Evolutionary conservation across 2,888 invertebrate species (phyloP).

Genomic region (Oligia fasciuncula): DNA sequence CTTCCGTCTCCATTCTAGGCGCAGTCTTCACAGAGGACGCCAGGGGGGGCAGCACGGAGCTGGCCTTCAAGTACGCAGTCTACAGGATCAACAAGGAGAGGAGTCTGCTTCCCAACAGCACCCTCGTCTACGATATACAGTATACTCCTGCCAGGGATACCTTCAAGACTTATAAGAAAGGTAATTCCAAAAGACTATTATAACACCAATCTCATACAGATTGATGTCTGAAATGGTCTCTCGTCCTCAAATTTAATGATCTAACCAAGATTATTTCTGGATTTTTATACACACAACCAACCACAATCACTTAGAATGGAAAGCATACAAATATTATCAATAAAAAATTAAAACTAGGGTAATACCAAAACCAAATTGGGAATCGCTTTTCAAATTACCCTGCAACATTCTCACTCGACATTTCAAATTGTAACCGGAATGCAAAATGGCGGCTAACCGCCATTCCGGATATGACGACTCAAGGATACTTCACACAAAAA

Average conservation of each 20-base stretch:
- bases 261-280: too few relatives aligned
- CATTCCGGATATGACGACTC: slow-evolving; percentile 15
- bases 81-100: slow-evolving; percentile 97
- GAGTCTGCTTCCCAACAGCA: slow-evolving; percentile 94
- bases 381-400: neutral
- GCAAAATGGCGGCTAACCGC: slow-evolving; percentile 46
- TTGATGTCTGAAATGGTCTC: too few relatives aligned
- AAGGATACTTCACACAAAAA: slow-evolving; percentile 42
- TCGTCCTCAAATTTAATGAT: too few relatives aligned
- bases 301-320: neutral
- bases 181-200: slow-evolving; percentile 80
- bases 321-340: neutral
- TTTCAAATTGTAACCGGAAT: slow-evolving; percentile 28
- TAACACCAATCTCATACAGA: too few relatives aligned
- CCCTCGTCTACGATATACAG: slow-evolving; percentile 97
- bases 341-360: neutral
- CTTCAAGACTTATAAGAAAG: slow-evolving; percentile 97
- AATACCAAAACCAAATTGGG: neutral
- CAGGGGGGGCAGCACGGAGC: slow-evolving; percentile 95
- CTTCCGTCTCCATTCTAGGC: slow-evolving; percentile 89
- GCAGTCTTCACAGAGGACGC: slow-evolving; percentile 98
- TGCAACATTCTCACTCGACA: neutral
- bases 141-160: slow-evolving; percentile 97
- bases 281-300: too few relatives aligned
- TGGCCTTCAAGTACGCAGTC: slow-evolving; percentile 98